Base-by-base conservation (phyloP, 2,888 invertebrate species). In the Smittia sp. region DNA sequence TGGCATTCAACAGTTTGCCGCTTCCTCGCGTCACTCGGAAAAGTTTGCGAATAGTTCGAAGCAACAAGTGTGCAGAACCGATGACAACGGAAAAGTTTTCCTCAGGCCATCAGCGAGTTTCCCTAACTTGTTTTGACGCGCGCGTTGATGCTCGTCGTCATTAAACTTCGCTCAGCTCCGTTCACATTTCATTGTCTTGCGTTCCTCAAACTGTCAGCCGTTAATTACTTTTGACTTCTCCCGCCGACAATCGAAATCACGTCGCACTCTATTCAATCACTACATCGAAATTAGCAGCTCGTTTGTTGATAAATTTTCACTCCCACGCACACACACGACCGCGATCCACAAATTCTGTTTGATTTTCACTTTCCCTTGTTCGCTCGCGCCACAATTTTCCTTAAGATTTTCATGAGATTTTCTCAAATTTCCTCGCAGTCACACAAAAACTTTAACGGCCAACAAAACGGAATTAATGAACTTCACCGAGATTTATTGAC, bases 31-130 rank as follows among this genome's bases (percentile, higher is more conserved):
- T 9, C 13, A 39, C 39, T 39, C 13, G 7, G 39, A 39, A 13
- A n/a, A 6, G 11, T 46, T 46, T 46, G 46, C 2, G 62, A 62
- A n/a, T 62, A 62, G 20, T 22, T 62, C 6, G 24, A 62, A 66
- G 66, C 66, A 62, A 62, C 62, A 27, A 32, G 27, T 66, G 66
- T n/a, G n/a, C n/a, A n/a, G n/a, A n/a, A n/a, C n/a, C n/a, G n/a
- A n/a, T n/a, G n/a, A n/a, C n/a, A n/a, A n/a, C n/a, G n/a, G n/a
- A n/a, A 9, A 32, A 32, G 32, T 32, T 32, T 32, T 32, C 32
- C 32, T 3, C 3, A 32, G 32, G 4, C 3, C 32, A 6, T 6
- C 3, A 6, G 32, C 32, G 3, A 6, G 32, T 6, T 32, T 32
- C 32, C n/a, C n/a, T n/a, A 9, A 32, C 32, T 9, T 32, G 32